Evolutionary conservation across 2,797 vertebrate species (phyloP), one percentile per base, ranked within the genome.

Genomic region (Hyperoplus lanceolatus): DNA sequence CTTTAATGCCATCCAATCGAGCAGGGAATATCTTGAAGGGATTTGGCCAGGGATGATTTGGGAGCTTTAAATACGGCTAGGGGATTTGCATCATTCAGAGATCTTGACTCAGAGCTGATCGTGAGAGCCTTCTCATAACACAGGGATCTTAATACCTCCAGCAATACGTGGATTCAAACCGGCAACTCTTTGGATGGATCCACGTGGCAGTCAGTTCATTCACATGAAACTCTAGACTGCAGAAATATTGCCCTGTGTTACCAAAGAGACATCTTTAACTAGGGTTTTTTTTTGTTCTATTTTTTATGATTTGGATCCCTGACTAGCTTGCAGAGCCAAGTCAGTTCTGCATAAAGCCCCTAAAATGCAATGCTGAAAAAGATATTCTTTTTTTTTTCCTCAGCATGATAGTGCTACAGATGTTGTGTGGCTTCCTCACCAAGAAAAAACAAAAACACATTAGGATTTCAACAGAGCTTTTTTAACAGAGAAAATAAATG

Each of bases 21-120:
- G 93, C 90, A 51, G 83, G 92, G 94, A 94, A 94, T 95, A 95
- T 95, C 94, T 96, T 95, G 94, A 95, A 93, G 93, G 95, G 95
- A 95, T 96, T 96, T 96, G 91, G 91, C 81, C 83, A 65, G 90
- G 89, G 93, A 93, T 95, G 94, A 95, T 95, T 95, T 94, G 86
- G 91, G 91, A 82, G 93, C 90, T 94, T 95, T 95, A 95, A 95
- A 95, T 94, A 93, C 92, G 88, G 91, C 85, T 70, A 70, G 80
- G 80, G 94, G 95, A 95, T 95, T 95, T 95, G 93, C 93, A 95
- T 95, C 91, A 92, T 94, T 94, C 91, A 77, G 86, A 92, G 92
- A 94, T 92, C 92, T 92, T 87, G 87, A 90, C 89, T 94, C 87
- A 81, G 91, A 92, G 90, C 90, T 88, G 90, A 95, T 94, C 87